Base-by-base conservation (phyloP, 1,140 invertebrate species). In the Ectropis grisescens region DNA sequence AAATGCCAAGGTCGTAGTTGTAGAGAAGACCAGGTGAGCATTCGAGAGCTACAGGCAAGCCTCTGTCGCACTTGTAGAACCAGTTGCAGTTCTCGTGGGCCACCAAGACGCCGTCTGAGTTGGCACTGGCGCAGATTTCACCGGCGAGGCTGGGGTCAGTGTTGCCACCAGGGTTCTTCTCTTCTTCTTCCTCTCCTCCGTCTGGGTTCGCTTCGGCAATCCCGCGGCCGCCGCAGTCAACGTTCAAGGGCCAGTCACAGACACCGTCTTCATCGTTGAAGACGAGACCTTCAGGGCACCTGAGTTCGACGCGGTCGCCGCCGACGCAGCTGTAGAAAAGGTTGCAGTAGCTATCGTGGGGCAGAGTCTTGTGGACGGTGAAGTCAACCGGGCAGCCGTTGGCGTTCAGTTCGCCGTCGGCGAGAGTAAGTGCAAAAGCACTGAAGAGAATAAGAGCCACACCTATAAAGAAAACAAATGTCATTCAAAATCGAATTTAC, bases 61-160 rank as follows among this genome's bases (percentile, higher is more conserved):
- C 33, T 11, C 16, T 1, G 10, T 27, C 8, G 10, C 44, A 47
- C 11, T 30, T 37, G 23, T 47, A 47, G 29, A 34, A 47, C 15
- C 41, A 26, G 15, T 37, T 47, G 24, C 47, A 45, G 15, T 45
- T 38, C 35, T 38, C 41, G 13, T 44, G 38, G 10, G 37, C 37
- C 2, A 49, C 15, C 14, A 37, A 28, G 29, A 43, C 37, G 7
- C 44, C 38, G 8, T 37, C 35, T 23, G 47, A 55, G 9, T 41
- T 36, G 12, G 7, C 29, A 2, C 14, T 25, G 7, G 26, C 37
- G 7, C 41, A 43, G 11, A 37, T 37, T 2, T n/a, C 12, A 24
- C 29, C 13, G 13, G 32, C 37, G 12, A 25, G 25, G 0, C 9
- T 24, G 6, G 34, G 30, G 14, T 32, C 24, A 10, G 2, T 26